phyloP scores from a whole-genome alignment of 2,113 vertebrate genomes.

The Muntiacus reevesi region DNA sequence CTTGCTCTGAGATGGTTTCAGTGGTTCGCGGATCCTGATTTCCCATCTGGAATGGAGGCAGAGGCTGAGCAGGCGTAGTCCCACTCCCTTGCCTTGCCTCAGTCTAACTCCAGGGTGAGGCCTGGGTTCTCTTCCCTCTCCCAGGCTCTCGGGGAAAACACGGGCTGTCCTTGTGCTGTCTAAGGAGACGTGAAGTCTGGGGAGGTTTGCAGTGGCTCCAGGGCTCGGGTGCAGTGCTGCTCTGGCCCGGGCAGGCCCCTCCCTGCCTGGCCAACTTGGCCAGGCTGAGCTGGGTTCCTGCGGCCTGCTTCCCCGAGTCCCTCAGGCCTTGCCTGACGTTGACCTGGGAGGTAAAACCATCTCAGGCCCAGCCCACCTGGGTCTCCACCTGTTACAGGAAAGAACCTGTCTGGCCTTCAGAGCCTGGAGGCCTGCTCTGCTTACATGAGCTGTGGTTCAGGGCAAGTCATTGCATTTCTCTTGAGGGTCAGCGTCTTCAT shows the following conservation, averaged over 20 bases:
- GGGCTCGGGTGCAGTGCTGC: background rate
- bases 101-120: background rate
- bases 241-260: background rate
- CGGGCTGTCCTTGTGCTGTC: background rate
- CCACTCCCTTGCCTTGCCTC: background rate
- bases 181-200: background rate
- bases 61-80: background rate
- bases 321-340: background rate
- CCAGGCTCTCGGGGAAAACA: background rate
- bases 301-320: background rate
- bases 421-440: background rate
- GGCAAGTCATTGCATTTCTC: background rate
- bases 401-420: background rate
- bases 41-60: background rate
- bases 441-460: background rate
- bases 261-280: background rate
- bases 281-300: background rate
- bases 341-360: background rate
- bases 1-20: background rate
- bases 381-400: background rate
- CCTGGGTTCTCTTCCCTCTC: background rate
- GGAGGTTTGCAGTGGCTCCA: fast-evolving
- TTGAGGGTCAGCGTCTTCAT: background rate
- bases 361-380: background rate
- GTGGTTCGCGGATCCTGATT: background rate